phyloP scores from a whole-genome alignment of 2,113 vertebrate genomes.

The Megaceryle maxima region DNA sequence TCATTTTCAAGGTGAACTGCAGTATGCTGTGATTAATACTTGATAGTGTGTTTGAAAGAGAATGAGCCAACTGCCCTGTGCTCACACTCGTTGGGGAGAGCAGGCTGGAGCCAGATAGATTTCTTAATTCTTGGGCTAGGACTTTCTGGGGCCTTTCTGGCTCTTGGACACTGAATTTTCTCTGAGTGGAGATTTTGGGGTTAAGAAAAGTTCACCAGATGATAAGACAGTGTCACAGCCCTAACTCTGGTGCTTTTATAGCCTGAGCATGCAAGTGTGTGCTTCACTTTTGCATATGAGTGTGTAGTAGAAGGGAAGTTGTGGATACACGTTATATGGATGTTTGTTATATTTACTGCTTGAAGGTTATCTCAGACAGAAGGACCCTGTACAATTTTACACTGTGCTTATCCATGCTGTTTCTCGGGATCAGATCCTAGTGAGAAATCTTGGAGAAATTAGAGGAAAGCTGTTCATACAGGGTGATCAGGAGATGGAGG shows the following conservation, averaged over 20 bases:
- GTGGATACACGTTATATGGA: neutral
- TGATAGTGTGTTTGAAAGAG: neutral
- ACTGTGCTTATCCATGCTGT: neutral
- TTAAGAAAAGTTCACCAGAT: neutral
- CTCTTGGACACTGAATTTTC: neutral
- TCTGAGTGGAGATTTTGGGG: neutral
- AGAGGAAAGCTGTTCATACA: neutral
- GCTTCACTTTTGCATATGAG: neutral
- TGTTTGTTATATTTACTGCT: neutral
- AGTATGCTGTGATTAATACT: neutral
- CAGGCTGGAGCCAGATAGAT: neutral
- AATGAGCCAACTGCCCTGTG: neutral
- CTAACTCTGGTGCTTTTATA: neutral
- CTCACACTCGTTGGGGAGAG: neutral
- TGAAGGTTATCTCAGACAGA: neutral
- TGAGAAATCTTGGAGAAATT: neutral
- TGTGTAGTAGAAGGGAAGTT: neutral
- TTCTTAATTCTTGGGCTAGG: neutral
- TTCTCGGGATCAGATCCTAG: neutral
- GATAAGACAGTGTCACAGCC: neutral
- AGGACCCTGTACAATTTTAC: neutral
- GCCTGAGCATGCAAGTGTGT: accelerated
- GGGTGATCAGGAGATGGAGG: neutral
- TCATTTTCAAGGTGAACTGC: neutral
- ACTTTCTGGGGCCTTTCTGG: neutral